Conservation (phyloP, 2,113 vertebrate genomes). For the Tragelaphus buxtoni region DNA sequence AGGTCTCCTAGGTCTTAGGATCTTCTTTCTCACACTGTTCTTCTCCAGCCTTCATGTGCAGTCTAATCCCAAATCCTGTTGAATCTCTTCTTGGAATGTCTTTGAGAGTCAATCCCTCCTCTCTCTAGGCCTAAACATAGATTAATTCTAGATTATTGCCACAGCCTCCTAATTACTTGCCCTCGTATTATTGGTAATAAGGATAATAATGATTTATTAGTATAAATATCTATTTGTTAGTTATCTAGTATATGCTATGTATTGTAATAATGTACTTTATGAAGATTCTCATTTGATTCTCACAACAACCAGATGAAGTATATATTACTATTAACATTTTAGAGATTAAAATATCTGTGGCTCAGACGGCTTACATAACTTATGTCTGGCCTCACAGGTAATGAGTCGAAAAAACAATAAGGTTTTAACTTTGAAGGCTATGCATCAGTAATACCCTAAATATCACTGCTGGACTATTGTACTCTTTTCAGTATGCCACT, state of each 20-base stretch:
- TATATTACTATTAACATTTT: background rate
- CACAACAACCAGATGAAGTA: background rate
- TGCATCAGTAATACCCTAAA: background rate
- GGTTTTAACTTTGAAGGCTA: background rate
- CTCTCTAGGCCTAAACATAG: background rate
- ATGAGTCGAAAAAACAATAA: background rate
- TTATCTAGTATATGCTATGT: background rate
- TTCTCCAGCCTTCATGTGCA: background rate
- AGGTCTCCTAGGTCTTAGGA: background rate
- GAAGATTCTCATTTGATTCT: constrained; percentile 1
- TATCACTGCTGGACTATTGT: background rate
- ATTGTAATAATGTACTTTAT: background rate
- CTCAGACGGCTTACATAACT: background rate
- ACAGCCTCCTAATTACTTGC: background rate
- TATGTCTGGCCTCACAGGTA: background rate
- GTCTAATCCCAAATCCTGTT: background rate
- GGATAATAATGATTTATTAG: background rate
- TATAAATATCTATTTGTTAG: constrained; percentile 3
- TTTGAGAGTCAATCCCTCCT: background rate
- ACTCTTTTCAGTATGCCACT: background rate
- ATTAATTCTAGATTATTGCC: background rate
- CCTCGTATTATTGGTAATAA: background rate
- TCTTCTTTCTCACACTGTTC: background rate
- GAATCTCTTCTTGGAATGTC: background rate
- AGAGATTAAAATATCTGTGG: background rate